phyloP scores from a whole-genome alignment of 2,113 vertebrate species.

The Anseranas semipalmata region DNA sequence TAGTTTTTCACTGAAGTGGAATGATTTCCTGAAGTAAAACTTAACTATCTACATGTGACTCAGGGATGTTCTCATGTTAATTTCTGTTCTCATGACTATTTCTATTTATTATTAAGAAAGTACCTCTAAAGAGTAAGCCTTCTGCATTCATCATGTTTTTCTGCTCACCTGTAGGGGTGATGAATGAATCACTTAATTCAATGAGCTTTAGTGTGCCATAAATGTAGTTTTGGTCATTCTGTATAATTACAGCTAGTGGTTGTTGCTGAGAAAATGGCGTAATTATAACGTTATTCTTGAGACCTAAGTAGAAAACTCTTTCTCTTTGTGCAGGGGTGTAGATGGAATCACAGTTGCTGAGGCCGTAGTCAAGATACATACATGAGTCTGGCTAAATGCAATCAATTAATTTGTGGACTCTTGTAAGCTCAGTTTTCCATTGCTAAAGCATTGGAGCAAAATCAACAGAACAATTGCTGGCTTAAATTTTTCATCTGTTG shows the following conservation, averaged over 20 bases:
- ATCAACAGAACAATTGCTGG: not conserved
- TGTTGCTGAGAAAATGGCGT: constrained; percentile 9
- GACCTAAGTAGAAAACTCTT: constrained; percentile 5
- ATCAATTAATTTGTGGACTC: not conserved
- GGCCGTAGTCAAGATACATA: not conserved
- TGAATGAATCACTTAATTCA: constrained; percentile 32
- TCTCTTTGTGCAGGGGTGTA: not conserved
- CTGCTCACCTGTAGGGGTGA: not conserved
- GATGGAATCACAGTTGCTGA: not conserved
- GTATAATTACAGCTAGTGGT: constrained; percentile 23
- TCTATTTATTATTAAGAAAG: constrained; percentile 12
- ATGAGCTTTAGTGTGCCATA: not conserved
- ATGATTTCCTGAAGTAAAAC: not conserved
- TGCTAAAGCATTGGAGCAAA: not conserved
- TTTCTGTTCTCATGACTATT: not conserved
- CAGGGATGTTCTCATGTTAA: not conserved
- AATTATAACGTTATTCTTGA: constrained; percentile 34
- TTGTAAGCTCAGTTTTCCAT: not conserved
- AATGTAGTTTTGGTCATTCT: constrained; percentile 38
- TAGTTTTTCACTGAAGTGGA: not conserved
- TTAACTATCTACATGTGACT: not conserved
- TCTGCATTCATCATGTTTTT: not conserved
- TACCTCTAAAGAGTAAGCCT: not conserved
- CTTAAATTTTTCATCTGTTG: not conserved
- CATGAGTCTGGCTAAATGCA: not conserved